phyloP scores from a whole-genome alignment of 2,888 invertebrate genomes.

The Cyclophora albipunctata region DNA sequence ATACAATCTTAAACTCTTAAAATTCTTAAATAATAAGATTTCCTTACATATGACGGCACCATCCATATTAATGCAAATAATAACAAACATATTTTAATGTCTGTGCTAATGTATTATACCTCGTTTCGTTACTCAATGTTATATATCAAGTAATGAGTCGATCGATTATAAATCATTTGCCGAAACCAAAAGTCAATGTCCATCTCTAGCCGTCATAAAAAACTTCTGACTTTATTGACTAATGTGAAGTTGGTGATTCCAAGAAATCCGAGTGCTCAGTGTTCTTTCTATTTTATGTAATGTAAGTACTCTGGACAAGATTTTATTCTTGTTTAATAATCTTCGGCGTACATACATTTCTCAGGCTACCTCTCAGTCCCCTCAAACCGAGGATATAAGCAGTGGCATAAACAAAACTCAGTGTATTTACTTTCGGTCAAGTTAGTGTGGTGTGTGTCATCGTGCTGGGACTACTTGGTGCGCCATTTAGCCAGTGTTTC shows the following conservation, averaged over 20 bases:
- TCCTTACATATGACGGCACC: no score
- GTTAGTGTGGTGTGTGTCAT: slow-evolving; percentile 60
- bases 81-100: no score
- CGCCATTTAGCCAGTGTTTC: slow-evolving; percentile 57
- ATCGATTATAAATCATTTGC: no score
- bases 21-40: no score
- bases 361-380: slow-evolving; percentile 20
- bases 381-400: slow-evolving; percentile 22
- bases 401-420: slow-evolving; percentile 36
- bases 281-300: slow-evolving; percentile 62
- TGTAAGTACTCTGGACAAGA: slow-evolving; percentile 43
- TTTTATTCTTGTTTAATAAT: slow-evolving; percentile 32
- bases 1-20: no score
- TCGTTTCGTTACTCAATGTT: no score
- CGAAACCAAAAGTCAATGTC: no score
- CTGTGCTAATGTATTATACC: no score
- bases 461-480: slow-evolving; percentile 53
- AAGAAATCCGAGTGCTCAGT: slow-evolving; percentile 41
- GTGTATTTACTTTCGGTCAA: slow-evolving; percentile 35
- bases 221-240: slow-evolving; percentile 7
- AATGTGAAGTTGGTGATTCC: slow-evolving; percentile 62
- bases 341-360: slow-evolving; percentile 28
- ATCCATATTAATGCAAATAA: no score
- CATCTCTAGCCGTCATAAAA: not conserved
- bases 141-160: no score